Evolutionary conservation across 2,888 invertebrate species (phyloP), one percentile per base, ranked within the genome.

Genomic region (Dasysyrphus albostriatus): DNA sequence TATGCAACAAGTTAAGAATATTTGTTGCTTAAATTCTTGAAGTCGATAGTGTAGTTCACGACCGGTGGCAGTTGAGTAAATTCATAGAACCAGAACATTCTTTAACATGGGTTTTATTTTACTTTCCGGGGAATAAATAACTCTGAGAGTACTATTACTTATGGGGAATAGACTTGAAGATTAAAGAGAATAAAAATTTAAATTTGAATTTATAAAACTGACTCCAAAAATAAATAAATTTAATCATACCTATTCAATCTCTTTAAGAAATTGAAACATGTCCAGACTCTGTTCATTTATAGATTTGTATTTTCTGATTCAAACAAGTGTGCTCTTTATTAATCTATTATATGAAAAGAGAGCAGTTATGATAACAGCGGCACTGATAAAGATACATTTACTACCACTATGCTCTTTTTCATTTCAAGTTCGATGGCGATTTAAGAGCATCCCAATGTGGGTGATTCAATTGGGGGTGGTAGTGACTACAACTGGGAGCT

Each of bases 1-100:
- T 54, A 54, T 54, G 54, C 54, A 54, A 54, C 54, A 54, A 54
- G 54, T 54, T 47, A 5, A 1, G 14, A 12, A 54, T 2, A 29
- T 12, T 24, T 24, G 24, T 0, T 12, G 14, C 2, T 29, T 54
- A 5, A 12, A 14, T 14, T 12, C 12, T 54, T 51, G 5, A 10
- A 29, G 54, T 54, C 54, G 54, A 14, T 54, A 54, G 12, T 12
- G 54, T 54, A 54, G 54, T 54, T 29, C 29, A 24, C 6, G 3
- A 32, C 24, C 24, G 5, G 2, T 32, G 5, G 32, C 32, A 32
- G 32, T 32, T 1, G 5, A 5, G 32, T 32, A 3, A 32, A 32
- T 32, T 32, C 32, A 32, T 32, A 32, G 32, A 24, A 6, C 5
- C 5, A 32, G 32, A 6, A 32, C 5, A 32, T 32, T 32, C 5